These are phyloP conservation scores for Poecile atricapillus DNA, from an alignment of 2,113 vertebrate species.

Conservation along the genomic window DNA sequence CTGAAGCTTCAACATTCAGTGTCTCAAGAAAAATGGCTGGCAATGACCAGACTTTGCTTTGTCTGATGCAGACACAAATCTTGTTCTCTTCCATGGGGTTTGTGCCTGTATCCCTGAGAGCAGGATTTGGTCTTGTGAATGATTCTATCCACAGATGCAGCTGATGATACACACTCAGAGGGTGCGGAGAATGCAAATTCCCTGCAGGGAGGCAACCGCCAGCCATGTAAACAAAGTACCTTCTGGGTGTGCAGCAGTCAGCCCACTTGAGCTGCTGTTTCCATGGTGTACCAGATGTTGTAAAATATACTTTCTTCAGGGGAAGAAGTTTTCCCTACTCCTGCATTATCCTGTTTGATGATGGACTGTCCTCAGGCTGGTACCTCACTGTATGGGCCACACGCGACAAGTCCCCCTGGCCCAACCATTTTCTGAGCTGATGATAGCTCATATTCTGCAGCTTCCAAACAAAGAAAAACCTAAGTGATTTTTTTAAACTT, in stretches of 20 bases:
- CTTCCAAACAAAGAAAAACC: neutral
- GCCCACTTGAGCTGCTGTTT: conserved; percentile 62
- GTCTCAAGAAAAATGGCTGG: neutral
- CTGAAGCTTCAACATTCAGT: fast-evolving
- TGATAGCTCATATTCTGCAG: neutral
- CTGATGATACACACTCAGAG: neutral
- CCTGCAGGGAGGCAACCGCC: neutral
- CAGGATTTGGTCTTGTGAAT: neutral
- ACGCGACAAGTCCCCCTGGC: fast-evolving
- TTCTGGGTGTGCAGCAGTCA: conserved; percentile 53
- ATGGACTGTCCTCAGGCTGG: neutral
- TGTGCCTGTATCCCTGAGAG: neutral
- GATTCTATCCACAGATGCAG: neutral
- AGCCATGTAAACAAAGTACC: conserved; percentile 44
- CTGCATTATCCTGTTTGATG: conserved; percentile 6
- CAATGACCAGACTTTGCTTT: neutral
- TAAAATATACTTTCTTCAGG: conserved; percentile 28
- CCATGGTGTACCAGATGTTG: conserved; percentile 60
- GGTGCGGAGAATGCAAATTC: conserved; percentile 32
- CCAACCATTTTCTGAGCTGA: neutral
- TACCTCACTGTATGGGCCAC: neutral
- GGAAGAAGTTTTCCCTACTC: neutral
- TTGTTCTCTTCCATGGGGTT: neutral
- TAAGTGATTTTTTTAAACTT: neutral
- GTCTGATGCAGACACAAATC: neutral